Evolutionary conservation across 2,888 invertebrate species (phyloP).

Genomic region (Tipula lateralis): DNA sequence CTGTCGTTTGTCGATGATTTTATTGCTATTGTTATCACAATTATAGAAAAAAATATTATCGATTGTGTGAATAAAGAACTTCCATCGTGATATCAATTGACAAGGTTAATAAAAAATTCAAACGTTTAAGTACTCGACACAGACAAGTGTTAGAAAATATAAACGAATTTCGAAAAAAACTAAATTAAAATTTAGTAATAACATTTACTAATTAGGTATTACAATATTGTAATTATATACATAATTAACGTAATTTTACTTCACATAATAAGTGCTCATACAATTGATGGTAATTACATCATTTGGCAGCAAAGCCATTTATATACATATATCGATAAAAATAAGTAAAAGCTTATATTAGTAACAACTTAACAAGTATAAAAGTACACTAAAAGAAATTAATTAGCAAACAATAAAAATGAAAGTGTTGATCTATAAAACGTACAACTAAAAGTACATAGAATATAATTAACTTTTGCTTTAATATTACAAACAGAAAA

Average conservation of each 20-base stretch:
- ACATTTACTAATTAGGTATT: too few relatives aligned
- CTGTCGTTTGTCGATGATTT: not conserved
- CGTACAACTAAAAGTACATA: not conserved
- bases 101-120: not conserved
- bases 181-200: not conserved
- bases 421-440: not conserved
- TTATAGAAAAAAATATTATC: not conserved
- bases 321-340: not conserved
- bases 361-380: not conserved
- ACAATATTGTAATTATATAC: too few relatives aligned
- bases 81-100: not conserved
- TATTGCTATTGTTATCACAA: not conserved
- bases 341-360: not conserved
- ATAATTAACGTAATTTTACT: too few relatives aligned
- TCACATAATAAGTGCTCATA: too few relatives aligned
- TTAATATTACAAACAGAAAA: not conserved
- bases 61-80: not conserved
- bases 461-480: slow-evolving; percentile 11
- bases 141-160: not conserved
- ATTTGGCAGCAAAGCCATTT: not conserved
- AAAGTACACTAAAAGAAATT: not conserved
- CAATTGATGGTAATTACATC: not conserved
- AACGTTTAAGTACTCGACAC: not conserved
- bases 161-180: not conserved
- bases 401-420: slow-evolving; percentile 5